Base-by-base conservation (phyloP, 2,797 vertebrate species). In the Gymnocypris eckloni region DNA sequence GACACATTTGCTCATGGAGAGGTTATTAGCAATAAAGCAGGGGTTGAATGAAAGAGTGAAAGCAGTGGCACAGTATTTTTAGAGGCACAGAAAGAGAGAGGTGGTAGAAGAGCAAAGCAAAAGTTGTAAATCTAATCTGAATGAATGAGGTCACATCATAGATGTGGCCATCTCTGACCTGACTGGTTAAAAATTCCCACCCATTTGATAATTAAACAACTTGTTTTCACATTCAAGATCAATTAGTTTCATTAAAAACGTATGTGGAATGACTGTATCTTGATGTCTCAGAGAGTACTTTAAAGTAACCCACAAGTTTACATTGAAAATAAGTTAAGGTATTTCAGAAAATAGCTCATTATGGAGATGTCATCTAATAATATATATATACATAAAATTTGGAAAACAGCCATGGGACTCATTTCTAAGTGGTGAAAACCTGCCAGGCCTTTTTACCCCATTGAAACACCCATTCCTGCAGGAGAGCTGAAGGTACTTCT, bases 91-190 rank as follows among this genome's bases (percentile, higher is more conserved):
- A 22, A 54, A 80, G 37, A 71, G 64, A 61, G 84, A 75, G 81
- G 85, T 77, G 78, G 15, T n/a, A 78, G 50, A 81, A 79, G 81
- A 92, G 79, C 90, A 89, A 86, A 87, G 71, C 87, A 91, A 92
- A 88, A 93, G 92, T 92, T 95, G 93, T 93, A 91, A 95, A 94
- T 92, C 86, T 92, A 92, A 93, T 94, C 82, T 86, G 92, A 95
- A 93, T 93, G 93, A 95, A 95, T 95, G 92, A 95, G 91, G 92
- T 91, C 87, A 85, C 82, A 89, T 92, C 85, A 87, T 88, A 87
- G 81, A 87, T 90, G 85, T 87, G 72, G 79, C 91, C 85, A 79
- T 12, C 86, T 91, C 89, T 87, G 86, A 87, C 90, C 87, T 88
- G 91, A 92, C 86, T 89, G 81, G n/a, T 76, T 85, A 67, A 67